Evolutionary conservation across 2,797 vertebrate species (phyloP), one percentile per base, ranked within the genome.

Genomic region (Enteromius thamalakanensis): DNA sequence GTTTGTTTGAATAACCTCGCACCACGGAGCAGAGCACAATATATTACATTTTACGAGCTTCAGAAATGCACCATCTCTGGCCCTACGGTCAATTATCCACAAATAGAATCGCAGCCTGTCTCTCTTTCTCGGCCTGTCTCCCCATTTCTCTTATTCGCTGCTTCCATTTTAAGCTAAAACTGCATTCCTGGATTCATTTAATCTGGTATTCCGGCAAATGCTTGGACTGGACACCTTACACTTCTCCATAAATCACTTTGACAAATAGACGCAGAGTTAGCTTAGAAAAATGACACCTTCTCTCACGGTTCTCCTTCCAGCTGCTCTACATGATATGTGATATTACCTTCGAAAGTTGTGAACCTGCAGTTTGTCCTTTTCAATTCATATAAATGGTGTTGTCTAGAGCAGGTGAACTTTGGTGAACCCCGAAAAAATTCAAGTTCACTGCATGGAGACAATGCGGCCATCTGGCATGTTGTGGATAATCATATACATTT

Each of bases 11-110:
- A 89, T 90, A 90, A 90, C 90, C 89, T 87, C 79, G 85, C 65
- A 78, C 88, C 88, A 87, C 67, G 40, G 86, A 87, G 88, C 87
- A 89, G 83, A 89, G 88, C 87, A 90, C 89, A 90, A 90, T 90
- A 91, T 90, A 91, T 91, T 91, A 90, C 84, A 87, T 89, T 91
- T 91, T 89, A 91, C 86, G 87, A 90, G 87, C 86, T 89, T 86
- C 83, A 89, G 71, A 87, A 89, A 89, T 91, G 75, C 84, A 87
- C 82, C 87, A 87, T 87, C 81, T 79, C 87, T 86, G 68, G 85
- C 83, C 86, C 84, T 87, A 84, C 87, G 85, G 89, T 87, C 89
- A 90, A 88, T 90, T 89, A 91, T 88, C 87, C 88, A 87, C 89
- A 90, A 91, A 89, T 90, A 91, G 86, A 88, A 87, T 81, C 53